A percentile compares a stretch with the other conserved stretches of the same genome.
phyloP scores from a whole-genome alignment of 2,797 vertebrate genomes.

The Thunnus albacares region DNA sequence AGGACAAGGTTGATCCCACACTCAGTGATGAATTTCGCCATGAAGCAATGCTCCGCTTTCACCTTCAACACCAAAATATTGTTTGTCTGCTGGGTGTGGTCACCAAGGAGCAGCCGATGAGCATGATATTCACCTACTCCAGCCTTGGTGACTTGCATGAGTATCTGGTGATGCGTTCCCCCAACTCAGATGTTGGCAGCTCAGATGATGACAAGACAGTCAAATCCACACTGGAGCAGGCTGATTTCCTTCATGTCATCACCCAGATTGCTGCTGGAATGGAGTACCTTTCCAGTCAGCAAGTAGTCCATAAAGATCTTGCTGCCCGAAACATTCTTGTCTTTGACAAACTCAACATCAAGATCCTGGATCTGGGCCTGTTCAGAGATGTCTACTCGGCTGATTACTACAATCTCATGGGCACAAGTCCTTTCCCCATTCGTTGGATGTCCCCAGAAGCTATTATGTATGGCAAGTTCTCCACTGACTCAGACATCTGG shows the following conservation, averaged over 20 bases:
- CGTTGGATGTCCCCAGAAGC: slow-evolving; percentile 99
- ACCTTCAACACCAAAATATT: slow-evolving; percentile 94
- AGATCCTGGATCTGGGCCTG: slow-evolving; percentile 95
- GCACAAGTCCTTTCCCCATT: slow-evolving; percentile 91
- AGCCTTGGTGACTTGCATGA: slow-evolving; percentile 95
- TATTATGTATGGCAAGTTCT: slow-evolving; percentile 94
- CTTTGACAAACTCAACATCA: slow-evolving; percentile 93
- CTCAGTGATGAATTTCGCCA: slow-evolving; percentile 95
- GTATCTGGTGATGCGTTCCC: slow-evolving; percentile 96
- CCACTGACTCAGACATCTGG: slow-evolving; percentile 97
- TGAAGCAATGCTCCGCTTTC: slow-evolving; percentile 90
- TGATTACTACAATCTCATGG: slow-evolving; percentile 95
- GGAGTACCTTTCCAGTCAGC: slow-evolving; percentile 96
- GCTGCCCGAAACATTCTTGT: slow-evolving; percentile 95
- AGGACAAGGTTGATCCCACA: slow-evolving; percentile 93
- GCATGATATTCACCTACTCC: slow-evolving; percentile 95
- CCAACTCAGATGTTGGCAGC: slow-evolving; percentile 96
- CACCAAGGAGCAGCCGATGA: slow-evolving; percentile 95
- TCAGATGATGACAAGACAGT: slow-evolving; percentile 95
- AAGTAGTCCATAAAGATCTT: slow-evolving; percentile 96
- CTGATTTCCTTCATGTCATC: slow-evolving; percentile 94
- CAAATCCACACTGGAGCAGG: slow-evolving; percentile 93
- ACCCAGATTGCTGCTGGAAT: slow-evolving; percentile 96
- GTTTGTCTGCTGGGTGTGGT: slow-evolving; percentile 93
- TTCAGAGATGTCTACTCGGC: slow-evolving; percentile 97